Evolutionary conservation across 2,888 invertebrate species (phyloP).

Genomic region (Drosophila meridiana): DNA sequence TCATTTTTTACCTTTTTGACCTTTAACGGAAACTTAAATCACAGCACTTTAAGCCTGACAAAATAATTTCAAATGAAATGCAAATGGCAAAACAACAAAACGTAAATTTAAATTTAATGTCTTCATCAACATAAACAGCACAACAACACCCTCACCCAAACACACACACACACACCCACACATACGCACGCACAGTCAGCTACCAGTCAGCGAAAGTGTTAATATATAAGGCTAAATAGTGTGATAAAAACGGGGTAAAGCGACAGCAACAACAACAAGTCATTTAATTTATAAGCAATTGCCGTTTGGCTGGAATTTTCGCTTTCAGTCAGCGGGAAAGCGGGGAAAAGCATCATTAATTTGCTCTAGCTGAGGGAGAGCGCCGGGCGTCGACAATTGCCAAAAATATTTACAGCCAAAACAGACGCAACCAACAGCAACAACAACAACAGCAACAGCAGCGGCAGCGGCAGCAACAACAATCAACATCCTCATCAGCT

Average conservation of each 20-base stretch:
- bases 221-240: constrained; percentile 75
- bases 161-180: neutral
- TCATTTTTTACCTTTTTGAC: constrained; percentile 23
- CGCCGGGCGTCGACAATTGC: constrained; percentile 65
- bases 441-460: constrained; percentile 25
- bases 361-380: constrained; percentile 45
- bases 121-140: constrained; percentile 47
- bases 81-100: constrained; percentile 29
- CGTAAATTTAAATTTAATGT: constrained; percentile 57
- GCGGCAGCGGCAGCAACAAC: constrained; percentile 37
- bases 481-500: constrained; percentile 56
- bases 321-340: constrained; percentile 47
- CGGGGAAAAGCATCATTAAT: constrained; percentile 75
- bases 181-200: constrained; percentile 1
- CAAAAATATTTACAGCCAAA: constrained; percentile 80
- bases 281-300: constrained; percentile 77
- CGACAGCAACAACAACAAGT: constrained; percentile 48
- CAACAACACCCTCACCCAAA: constrained; percentile 1
- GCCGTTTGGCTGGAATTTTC: constrained; percentile 58
- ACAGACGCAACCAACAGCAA: constrained; percentile 59
- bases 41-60: constrained; percentile 1
- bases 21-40: neutral
- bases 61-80: constrained; percentile 28
- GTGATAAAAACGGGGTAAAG: constrained; percentile 64
- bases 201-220: constrained; percentile 65